Conservation (phyloP, 2,888 invertebrate genomes). For the Perizoma affinitatum region DNA sequence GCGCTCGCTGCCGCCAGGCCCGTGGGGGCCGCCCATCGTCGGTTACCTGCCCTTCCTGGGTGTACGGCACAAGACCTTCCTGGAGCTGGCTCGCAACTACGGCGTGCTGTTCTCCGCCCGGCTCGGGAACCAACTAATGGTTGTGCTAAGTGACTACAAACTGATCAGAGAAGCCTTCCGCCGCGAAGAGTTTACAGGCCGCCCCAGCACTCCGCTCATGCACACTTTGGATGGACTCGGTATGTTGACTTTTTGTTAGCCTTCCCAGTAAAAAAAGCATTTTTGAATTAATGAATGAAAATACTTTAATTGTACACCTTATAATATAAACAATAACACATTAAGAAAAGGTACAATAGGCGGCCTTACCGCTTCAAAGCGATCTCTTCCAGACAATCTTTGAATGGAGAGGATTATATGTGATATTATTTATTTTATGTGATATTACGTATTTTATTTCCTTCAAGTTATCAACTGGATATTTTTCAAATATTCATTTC, state of each 20-base stretch:
- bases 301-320: too few species aligned
- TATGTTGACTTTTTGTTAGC: conserved; percentile 79
- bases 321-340: too few species aligned
- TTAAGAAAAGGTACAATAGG: too few species aligned
- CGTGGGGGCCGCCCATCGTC: conserved; percentile 93
- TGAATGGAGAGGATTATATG: too few species aligned
- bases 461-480: too few species aligned
- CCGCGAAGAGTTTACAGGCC: conserved; percentile 93
- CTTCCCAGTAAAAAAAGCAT: conserved; percentile 1
- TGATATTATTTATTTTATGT: too few species aligned
- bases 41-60: conserved; percentile 93
- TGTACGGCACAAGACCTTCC: conserved; percentile 90
- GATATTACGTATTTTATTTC: conserved; percentile 18
- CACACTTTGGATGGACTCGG: conserved; percentile 94
- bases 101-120: conserved; percentile 92
- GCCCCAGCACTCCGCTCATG: conserved; percentile 94
- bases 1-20: conserved; percentile 91
- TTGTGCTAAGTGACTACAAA: conserved; percentile 94
- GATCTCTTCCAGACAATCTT: too few species aligned
- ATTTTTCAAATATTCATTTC: background rate
- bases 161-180: conserved; percentile 94
- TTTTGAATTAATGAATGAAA: too few species aligned
- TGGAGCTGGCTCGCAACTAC: conserved; percentile 90
- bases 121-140: conserved; percentile 92
- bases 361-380: too few species aligned